Evolutionary conservation across 2,113 vertebrate species (phyloP), one percentile per base, ranked within the genome.

Genomic region (Phycodurus eques): DNA sequence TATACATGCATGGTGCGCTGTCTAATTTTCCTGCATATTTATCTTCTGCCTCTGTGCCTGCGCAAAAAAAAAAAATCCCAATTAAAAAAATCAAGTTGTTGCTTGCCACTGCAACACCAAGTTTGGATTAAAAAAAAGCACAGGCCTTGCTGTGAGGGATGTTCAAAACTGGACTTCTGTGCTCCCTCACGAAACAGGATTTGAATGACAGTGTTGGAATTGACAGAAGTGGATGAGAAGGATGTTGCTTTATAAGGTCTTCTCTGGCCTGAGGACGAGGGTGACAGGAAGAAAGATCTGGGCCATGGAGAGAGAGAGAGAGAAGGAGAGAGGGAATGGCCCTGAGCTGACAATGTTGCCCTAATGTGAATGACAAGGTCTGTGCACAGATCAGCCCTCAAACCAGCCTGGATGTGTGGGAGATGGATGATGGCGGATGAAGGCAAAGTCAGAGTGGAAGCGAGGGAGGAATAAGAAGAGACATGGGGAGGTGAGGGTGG

Each of bases 281-380:
- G 72, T 84, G 89, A 88, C 82, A 56, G 77, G 70, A 77, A 84
- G 79, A 86, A 84, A 84, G 84, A 88, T 75, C 68, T 72, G 31
- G 82, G 83, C 83, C 83, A 77, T 61, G 76, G 68, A 70, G 70
- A 79, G 74, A 83, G 73, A 81, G 80, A 13, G 64, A 65, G 63
- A 22, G 64, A 66, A 67, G 80, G 71, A 82, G 74, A 80, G 77
- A 65, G 81, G 69, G 83, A 85, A 92, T 91, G 89, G 89, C 89
- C 42, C 92, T 83, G 90, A 92, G 92, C 92, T 94, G 94, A 94
- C 92, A 94, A 92, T 89, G 92, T 93, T 93, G 90, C 74, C 90
- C 93, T 94, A 95, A 96, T 96, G 90, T 94, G 94, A 94, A 92
- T 94, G 94, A 94, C 94, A 91, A 92, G 93, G 88, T 83, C 92